Base-by-base conservation (phyloP, 2,797 vertebrate species). In the Balearica regulorum region DNA sequence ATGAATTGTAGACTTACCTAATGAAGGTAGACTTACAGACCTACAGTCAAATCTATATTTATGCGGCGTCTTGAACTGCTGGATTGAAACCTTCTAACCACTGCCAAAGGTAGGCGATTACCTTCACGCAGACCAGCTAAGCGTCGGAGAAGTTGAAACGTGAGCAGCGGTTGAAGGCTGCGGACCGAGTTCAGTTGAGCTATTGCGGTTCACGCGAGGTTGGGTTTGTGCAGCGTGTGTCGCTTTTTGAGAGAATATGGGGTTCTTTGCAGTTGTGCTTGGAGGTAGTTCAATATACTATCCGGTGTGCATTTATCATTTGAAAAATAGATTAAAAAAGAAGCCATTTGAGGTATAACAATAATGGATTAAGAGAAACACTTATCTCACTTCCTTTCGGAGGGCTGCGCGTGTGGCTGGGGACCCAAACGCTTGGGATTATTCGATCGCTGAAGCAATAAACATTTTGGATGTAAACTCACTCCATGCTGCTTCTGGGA, bases 311-410 rank as follows among this genome's bases (percentile, higher is more conserved):
- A 1, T 61, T 92, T 79, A 19, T 77, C 14, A 65, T 71, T 77
- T 76, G 60, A 93, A 93, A 96, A 95, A 75, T 16, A 91, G 93
- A 84, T 92, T 15, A 22, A 61, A 86, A 92, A 77, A 88, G 94
- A 57, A 93, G 87, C 90, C 72, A 79, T 76, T 35, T 14, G 89
- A 78, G 61, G 54, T 49, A 6, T 39, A 95, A 93, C 94, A 94
- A 87, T 80, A 87, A 58, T 39, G 92, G 96, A 85, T 93, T 48
- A 89, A 66, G 95, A 87, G 93, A 76, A 96, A 96, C 95, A 90
- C 95, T 96, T 94, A 37, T 87, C 94, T 97, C 96, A 93, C 95
- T 92, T 94, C 89, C 94, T 94, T 77, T 82, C 80, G 2, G 33
- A 35, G 55, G 87, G 73, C 90, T 68, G 81, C 7, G 28, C 66